phyloP scores from a whole-genome alignment of 2,797 vertebrate species.

The Bradypus variegatus region DNA sequence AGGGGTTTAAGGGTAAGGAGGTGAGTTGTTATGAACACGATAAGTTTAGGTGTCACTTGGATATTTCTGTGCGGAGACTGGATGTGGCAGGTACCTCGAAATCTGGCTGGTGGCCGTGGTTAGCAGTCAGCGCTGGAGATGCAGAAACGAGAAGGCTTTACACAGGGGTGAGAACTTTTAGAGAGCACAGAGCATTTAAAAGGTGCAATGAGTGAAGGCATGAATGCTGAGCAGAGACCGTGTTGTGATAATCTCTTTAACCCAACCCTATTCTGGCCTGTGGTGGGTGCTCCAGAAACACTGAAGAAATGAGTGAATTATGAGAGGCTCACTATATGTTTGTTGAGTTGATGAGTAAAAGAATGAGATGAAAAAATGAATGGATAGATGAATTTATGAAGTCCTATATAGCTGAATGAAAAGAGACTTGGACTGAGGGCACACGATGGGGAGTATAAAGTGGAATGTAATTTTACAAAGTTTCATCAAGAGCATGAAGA shows the following conservation, averaged over 20 bases:
- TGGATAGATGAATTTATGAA: not conserved
- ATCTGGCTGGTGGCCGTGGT: not conserved
- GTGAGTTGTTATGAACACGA: not conserved
- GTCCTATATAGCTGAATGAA: not conserved
- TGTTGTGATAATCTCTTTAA: not conserved
- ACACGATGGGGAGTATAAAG: fast-evolving
- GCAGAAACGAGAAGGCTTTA: not conserved
- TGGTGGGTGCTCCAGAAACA: not conserved
- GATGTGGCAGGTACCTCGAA: not conserved
- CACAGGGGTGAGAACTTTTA: not conserved
- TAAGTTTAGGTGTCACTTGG: not conserved
- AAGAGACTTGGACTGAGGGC: not conserved
- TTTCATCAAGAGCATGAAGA: not conserved
- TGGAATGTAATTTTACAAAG: not conserved
- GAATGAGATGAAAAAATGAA: not conserved
- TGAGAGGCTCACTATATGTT: not conserved
- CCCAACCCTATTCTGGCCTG: not conserved
- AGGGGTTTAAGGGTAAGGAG: no score
- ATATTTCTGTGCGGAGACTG: not conserved
- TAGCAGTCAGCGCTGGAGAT: not conserved
- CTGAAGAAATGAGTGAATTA: not conserved
- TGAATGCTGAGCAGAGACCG: not conserved
- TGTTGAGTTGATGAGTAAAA: not conserved
- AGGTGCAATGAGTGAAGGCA: fast-evolving
- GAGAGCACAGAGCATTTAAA: not conserved